These are phyloP conservation scores for Protobothrops mucrosquamatus DNA, from an alignment of 2,113 vertebrate genomes.

Conservation along the genomic window DNA sequence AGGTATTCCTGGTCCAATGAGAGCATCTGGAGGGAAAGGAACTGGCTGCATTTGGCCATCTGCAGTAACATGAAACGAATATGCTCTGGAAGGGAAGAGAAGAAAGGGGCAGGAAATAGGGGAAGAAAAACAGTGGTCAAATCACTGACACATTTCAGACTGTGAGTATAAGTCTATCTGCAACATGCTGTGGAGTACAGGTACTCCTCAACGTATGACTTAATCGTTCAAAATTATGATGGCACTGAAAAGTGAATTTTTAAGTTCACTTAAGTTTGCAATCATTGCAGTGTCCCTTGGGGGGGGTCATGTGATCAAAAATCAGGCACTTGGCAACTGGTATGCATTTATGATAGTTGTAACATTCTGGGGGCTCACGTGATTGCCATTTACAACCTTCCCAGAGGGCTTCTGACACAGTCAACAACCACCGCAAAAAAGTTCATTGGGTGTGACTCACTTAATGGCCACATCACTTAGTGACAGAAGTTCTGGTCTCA, in stretches of 20 bases:
- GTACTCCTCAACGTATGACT: background rate
- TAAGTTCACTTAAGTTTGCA: too few species aligned
- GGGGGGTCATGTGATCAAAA: background rate
- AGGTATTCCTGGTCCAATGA: constrained; percentile 90
- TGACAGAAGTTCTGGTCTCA: background rate
- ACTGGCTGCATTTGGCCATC: constrained; percentile 96
- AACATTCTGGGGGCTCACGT: background rate
- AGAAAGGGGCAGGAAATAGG: background rate
- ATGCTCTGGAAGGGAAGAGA: constrained; percentile 56
- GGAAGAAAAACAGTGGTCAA: background rate
- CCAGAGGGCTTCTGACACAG: background rate
- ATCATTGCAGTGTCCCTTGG: background rate
- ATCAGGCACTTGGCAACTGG: background rate
- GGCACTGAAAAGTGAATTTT: background rate
- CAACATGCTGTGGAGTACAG: background rate
- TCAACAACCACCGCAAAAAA: background rate
- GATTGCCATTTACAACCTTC: background rate
- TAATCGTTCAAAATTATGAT: background rate
- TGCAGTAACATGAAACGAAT: constrained; percentile 91
- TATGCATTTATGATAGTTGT: background rate
- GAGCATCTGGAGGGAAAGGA: constrained; percentile 89
- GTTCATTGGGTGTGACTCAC: background rate
- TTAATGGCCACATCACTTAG: background rate
- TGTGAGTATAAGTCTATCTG: background rate
- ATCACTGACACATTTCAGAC: background rate